Conservation (phyloP, 2,888 invertebrate species). For the Sphaerophoria rueppellii region DNA sequence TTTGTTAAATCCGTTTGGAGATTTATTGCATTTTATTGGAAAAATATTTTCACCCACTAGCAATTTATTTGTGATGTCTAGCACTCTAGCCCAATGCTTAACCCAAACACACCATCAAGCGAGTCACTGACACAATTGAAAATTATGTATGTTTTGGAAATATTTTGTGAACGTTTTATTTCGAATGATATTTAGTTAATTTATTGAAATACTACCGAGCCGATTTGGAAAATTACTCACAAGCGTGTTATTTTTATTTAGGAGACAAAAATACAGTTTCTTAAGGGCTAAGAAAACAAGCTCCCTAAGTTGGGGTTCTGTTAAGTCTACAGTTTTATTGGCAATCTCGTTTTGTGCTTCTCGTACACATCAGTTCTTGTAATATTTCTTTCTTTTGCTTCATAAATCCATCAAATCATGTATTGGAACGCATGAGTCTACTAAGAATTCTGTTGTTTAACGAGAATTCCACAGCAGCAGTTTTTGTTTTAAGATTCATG, state of each 20-base stretch:
- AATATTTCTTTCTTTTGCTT: constrained; percentile 54
- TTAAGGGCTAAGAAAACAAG: too few relatives aligned
- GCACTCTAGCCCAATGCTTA: neutral
- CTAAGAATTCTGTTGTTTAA: neutral
- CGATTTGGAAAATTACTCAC: constrained; percentile 15
- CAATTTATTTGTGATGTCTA: neutral
- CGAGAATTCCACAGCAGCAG: constrained; percentile 15
- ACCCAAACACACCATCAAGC: neutral
- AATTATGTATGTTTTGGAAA: neutral
- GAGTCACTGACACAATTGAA: neutral
- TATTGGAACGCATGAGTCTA: neutral
- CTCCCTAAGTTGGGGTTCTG: too few relatives aligned
- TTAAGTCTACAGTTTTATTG: constrained; percentile 30
- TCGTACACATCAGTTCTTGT: constrained; percentile 61
- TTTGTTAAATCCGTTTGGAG: constrained; percentile 63
- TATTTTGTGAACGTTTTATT: constrained; percentile 1
- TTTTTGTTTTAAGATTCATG: too few relatives aligned
- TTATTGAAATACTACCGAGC: neutral
- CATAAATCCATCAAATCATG: constrained; percentile 72
- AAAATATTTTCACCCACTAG: constrained; percentile 15
- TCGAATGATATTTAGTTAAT: constrained; percentile 3
- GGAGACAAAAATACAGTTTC: too few relatives aligned
- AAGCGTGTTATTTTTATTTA: too few relatives aligned
- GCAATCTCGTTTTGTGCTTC: constrained; percentile 42
- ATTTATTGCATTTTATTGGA: constrained; percentile 62